Percentiles rank a stretch among this genome's conserved stretches.
These are phyloP conservation scores for Labroides dimidiatus DNA, from an alignment of 2,797 vertebrate species.

Conservation along the genomic window DNA sequence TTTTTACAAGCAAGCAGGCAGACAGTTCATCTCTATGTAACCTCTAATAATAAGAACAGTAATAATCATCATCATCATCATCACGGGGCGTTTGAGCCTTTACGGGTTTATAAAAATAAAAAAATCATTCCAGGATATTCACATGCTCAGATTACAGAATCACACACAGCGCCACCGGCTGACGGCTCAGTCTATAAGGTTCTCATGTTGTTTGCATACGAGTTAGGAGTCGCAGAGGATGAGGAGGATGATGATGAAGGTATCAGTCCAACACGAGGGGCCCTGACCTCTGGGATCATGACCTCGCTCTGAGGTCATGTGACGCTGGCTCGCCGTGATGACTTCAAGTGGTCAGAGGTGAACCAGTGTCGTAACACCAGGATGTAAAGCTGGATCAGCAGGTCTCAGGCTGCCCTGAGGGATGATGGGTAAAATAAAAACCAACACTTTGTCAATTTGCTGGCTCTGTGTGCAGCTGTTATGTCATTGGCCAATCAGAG, in stretches of 20 bases:
- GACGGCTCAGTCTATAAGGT: slow-evolving; percentile 8
- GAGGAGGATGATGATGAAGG: slow-evolving; percentile 20
- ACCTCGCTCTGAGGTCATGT: neutral
- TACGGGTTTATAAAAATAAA: slow-evolving; percentile 75
- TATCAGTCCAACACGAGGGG: neutral
- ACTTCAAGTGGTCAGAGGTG: neutral
- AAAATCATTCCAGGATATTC: slow-evolving; percentile 73
- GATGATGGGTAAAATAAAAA: slow-evolving; percentile 37
- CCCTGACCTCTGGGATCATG: neutral
- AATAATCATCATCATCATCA: neutral
- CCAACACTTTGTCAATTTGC: neutral
- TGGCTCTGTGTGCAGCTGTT: slow-evolving; percentile 23
- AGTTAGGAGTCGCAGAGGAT: slow-evolving; percentile 18
- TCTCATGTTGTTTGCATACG: slow-evolving; percentile 62
- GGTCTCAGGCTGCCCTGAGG: slow-evolving; percentile 29
- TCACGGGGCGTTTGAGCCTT: slow-evolving; percentile 16
- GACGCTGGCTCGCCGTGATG: neutral
- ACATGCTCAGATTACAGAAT: slow-evolving; percentile 71
- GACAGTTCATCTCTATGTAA: slow-evolving; percentile 42
- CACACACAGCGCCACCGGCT: slow-evolving; percentile 3
- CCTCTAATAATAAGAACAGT: slow-evolving; percentile 37
- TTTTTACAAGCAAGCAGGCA: slow-evolving; percentile 68
- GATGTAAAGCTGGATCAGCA: neutral
- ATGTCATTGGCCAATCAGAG: slow-evolving; percentile 32
- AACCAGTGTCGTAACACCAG: slow-evolving; percentile 9